These are phyloP conservation scores for Labroides dimidiatus DNA, from an alignment of 2,797 vertebrate genomes.

Conservation along the genomic window DNA sequence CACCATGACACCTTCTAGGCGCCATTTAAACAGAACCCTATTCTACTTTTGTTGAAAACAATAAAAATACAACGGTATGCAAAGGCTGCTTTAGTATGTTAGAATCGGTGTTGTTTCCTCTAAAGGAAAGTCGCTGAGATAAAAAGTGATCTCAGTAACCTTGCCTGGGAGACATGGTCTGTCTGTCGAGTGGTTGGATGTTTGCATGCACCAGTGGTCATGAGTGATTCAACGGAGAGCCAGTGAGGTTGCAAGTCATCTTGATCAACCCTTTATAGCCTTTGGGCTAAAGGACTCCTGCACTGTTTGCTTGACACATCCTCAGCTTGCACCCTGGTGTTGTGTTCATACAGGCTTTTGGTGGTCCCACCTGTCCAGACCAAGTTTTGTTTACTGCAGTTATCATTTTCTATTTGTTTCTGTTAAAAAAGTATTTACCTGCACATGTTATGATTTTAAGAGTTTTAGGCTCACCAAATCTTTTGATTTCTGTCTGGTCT, in stretches of 20 bases:
- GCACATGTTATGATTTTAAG: no score
- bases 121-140: conserved; percentile 16
- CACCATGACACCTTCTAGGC: not conserved
- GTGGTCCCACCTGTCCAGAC: not conserved
- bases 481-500: not conserved
- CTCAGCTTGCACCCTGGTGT: not conserved
- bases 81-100: conserved; percentile 19
- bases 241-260: conserved; percentile 49
- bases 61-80: conserved; percentile 1
- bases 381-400: not conserved
- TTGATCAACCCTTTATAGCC: conserved; percentile 51
- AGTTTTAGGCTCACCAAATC: no score
- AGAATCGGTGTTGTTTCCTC: conserved; percentile 8
- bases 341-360: not conserved
- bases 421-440: no score
- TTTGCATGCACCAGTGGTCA: conserved; percentile 47
- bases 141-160: conserved; percentile 56
- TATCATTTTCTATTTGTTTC: no score
- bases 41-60: not conserved
- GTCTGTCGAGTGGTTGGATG: conserved; percentile 29
- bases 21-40: no score
- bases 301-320: conserved; percentile 37
- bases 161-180: conserved; percentile 66
- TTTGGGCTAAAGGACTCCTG: conserved; percentile 49
- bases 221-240: conserved; percentile 33